Conservation (phyloP, 2,113 vertebrate species). For the Micronycteris hirsuta region DNA sequence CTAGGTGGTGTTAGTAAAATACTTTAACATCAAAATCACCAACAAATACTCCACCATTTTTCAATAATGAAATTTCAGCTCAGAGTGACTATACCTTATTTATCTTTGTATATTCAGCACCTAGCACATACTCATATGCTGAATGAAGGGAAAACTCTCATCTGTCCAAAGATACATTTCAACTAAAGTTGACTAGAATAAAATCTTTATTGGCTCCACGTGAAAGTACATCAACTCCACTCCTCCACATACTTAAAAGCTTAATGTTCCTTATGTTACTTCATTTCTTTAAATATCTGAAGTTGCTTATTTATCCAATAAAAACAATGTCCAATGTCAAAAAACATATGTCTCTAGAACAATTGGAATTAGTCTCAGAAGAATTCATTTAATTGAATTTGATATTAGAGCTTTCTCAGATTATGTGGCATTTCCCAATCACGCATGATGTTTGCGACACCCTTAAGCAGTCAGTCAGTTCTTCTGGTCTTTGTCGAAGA, state of each 20-base stretch:
- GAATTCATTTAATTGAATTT: not conserved
- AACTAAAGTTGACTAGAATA: not conserved
- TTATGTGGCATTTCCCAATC: not conserved
- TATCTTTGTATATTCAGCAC: not conserved
- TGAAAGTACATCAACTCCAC: not conserved
- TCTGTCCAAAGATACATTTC: not conserved
- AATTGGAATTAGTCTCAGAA: not conserved
- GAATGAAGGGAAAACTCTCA: not conserved
- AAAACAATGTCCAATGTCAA: not conserved
- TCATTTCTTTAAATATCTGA: conserved; percentile 4
- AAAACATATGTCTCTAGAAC: not conserved
- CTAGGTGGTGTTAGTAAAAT: conserved; percentile 6
- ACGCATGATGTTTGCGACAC: not conserved
- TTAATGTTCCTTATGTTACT: not conserved
- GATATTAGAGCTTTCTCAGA: not conserved
- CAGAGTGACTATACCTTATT: not conserved
- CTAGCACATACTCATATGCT: not conserved
- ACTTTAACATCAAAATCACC: not conserved
- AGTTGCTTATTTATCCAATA: conserved; percentile 26
- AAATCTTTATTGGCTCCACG: conserved; percentile 24
- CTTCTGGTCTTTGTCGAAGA: not conserved
- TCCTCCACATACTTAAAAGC: not conserved
- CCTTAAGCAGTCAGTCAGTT: not conserved
- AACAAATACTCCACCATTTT: not conserved
- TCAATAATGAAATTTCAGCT: not conserved